These are phyloP conservation scores for Physeter macrocephalus DNA, from an alignment of 2,113 vertebrate species.

Conservation along the genomic window DNA sequence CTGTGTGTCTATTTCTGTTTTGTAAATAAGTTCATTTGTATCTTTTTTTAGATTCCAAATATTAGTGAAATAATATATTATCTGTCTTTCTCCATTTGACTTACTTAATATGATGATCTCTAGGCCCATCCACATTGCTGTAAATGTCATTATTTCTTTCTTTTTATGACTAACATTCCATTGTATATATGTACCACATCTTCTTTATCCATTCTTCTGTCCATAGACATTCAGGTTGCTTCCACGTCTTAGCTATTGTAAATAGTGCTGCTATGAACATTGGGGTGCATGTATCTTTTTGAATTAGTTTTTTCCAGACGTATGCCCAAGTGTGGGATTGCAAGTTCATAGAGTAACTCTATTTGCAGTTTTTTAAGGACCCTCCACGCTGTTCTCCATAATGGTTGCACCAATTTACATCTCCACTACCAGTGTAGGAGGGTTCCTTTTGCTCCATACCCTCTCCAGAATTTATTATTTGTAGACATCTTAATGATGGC, in stretches of 20 bases:
- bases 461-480: neutral
- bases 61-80: accelerated
- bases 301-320: neutral
- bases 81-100: neutral
- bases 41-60: accelerated
- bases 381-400: neutral
- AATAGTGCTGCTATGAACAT: neutral
- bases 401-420: neutral
- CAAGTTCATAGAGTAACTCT: neutral
- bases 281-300: neutral
- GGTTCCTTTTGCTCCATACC: neutral
- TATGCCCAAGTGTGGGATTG: neutral
- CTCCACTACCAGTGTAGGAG: neutral
- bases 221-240: neutral
- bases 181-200: accelerated
- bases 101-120: accelerated
- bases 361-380: neutral
- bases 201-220: neutral
- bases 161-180: accelerated
- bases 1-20: neutral
- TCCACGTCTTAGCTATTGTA: neutral
- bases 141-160: accelerated
- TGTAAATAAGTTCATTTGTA: neutral
- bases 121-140: neutral
- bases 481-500: no score